Evolutionary conservation across 2,888 invertebrate genomes (phyloP).

Genomic region (Bembecia ichneumoniformis): DNA sequence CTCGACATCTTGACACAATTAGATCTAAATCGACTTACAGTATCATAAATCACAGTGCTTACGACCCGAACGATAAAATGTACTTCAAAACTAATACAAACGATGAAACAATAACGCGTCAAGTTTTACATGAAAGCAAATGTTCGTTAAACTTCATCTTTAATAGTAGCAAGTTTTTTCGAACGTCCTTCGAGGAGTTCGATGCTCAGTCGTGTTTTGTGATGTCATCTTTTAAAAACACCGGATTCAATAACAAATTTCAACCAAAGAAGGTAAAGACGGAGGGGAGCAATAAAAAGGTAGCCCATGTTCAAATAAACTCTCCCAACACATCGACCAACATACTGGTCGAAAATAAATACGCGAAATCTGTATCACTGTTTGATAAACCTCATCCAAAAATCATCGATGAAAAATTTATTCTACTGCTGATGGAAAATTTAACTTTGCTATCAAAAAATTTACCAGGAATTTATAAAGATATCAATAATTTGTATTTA

Average conservation of each 20-base stretch:
- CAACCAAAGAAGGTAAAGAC: conserved; percentile 17
- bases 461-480: conserved; percentile 36
- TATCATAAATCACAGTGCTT: not conserved
- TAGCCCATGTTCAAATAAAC: not conserved
- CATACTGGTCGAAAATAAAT: not conserved
- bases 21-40: not conserved
- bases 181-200: conserved; percentile 13
- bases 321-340: not conserved
- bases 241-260: conserved; percentile 14
- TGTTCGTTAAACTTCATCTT: conserved; percentile 24
- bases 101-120: conserved; percentile 28
- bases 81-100: conserved; percentile 33
- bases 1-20: not conserved
- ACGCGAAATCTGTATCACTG: conserved; percentile 3
- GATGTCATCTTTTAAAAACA: conserved; percentile 33
- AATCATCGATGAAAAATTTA: conserved; percentile 47
- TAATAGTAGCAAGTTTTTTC: conserved; percentile 21
- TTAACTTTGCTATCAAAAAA: conserved; percentile 39
- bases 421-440: conserved; percentile 46
- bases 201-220: conserved; percentile 34
- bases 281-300: conserved; percentile 7
- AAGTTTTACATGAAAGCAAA: conserved; percentile 20
- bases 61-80: conserved; percentile 17
- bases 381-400: conserved; percentile 33
- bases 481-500: conserved; percentile 35